These are phyloP conservation scores for Drosophila pseudoobscura DNA, from an alignment of 1,140 invertebrate genomes.

Conservation along the genomic window DNA sequence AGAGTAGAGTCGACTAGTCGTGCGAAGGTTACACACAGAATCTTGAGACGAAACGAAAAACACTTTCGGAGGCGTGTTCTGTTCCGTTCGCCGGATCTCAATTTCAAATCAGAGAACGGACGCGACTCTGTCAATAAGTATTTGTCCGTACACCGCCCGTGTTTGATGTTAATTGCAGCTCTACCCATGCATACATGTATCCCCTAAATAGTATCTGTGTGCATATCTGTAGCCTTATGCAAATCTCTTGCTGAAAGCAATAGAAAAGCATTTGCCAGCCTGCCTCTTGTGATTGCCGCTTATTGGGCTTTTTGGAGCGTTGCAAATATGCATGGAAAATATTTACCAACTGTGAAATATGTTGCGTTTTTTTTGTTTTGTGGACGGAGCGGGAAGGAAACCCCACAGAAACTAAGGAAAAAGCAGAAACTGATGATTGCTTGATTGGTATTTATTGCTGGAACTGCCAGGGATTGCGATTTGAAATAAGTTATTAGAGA, in stretches of 20 bases:
- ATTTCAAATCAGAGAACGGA: conserved; percentile 34
- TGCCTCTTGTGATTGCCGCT: conserved; percentile 71
- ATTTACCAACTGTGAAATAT: conserved; percentile 43
- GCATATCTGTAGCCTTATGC: conserved; percentile 18
- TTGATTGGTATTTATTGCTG: too few species aligned
- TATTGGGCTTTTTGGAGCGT: conserved; percentile 78
- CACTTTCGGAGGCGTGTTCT: conserved; percentile 51
- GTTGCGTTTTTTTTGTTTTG: conserved; percentile 39
- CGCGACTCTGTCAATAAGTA: conserved; percentile 40
- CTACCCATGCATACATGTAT: conserved; percentile 29
- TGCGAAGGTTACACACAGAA: conserved; percentile 67
- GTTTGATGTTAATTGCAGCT: conserved; percentile 62
- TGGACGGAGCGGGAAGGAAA: too few species aligned
- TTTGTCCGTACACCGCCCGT: conserved; percentile 28
- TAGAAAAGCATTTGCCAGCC: conserved; percentile 56
- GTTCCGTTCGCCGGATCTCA: conserved; percentile 26
- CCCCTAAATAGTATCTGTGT: background rate
- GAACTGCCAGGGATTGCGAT: too few species aligned
- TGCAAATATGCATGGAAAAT: conserved; percentile 75
- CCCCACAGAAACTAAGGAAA: too few species aligned
- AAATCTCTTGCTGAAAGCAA: conserved; percentile 45
- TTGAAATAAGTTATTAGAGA: too few species aligned
- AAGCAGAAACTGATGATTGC: too few species aligned
- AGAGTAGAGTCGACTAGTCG: conserved; percentile 1
- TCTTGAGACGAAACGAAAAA: conserved; percentile 36